phyloP scores from a whole-genome alignment of 2,113 vertebrate species.

The Amphiprion percula region DNA sequence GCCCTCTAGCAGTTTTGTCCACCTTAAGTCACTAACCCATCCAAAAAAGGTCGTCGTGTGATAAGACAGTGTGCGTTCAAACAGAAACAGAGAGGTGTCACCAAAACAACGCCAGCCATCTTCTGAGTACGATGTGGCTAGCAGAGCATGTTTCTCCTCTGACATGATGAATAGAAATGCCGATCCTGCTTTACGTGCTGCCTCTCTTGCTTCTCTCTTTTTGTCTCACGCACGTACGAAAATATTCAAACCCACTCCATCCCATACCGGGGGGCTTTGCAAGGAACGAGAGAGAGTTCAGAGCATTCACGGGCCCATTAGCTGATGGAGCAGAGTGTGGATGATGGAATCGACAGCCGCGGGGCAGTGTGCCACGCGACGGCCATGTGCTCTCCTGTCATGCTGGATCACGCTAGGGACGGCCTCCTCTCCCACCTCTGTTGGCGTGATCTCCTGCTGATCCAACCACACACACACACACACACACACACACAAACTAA shows the following conservation, averaged over 20 bases:
- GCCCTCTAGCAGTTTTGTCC: no score
- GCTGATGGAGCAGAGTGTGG: constrained; percentile 58
- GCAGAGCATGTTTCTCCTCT: constrained; percentile 23
- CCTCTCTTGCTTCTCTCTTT: not conserved
- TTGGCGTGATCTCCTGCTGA: constrained; percentile 67
- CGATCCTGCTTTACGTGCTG: not conserved
- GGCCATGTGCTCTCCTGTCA: constrained; percentile 69
- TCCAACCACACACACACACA: constrained; percentile 9
- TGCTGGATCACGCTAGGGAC: constrained; percentile 65
- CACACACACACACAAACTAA: constrained; percentile 30
- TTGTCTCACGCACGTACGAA: constrained; percentile 6
- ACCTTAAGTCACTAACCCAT: no score
- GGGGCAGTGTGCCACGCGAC: constrained; percentile 62
- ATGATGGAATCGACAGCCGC: constrained; percentile 61
- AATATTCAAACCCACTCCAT: constrained; percentile 16
- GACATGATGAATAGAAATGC: constrained; percentile 6
- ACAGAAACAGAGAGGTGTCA: not conserved
- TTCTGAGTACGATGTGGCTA: constrained; percentile 5
- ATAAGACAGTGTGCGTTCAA: not conserved
- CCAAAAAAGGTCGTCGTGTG: no score
- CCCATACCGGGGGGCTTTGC: constrained; percentile 14
- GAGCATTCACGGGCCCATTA: constrained; percentile 67
- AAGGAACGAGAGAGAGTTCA: constrained; percentile 28
- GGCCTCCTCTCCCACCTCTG: constrained; percentile 49
- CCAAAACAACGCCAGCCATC: constrained; percentile 1